Evolutionary conservation across 2,797 vertebrate species (phyloP).

Genomic region (Myotis daubentonii): DNA sequence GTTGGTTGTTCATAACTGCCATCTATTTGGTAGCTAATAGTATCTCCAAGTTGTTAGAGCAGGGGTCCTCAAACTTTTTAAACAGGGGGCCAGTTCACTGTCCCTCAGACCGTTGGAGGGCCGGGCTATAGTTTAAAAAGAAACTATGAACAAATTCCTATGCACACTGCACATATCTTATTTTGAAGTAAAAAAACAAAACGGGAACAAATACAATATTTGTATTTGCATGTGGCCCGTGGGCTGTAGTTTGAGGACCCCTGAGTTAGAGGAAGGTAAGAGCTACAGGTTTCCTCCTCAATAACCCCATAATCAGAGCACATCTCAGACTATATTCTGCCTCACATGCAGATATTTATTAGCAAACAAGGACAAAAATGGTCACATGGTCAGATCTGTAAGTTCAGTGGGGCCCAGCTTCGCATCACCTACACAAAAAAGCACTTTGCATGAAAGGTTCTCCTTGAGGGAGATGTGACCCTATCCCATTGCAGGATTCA

Average conservation of each 20-base stretch:
- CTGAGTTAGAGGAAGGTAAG: background rate
- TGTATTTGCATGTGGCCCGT: too few species aligned
- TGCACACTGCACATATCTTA: too few species aligned
- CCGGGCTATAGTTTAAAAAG: too few species aligned
- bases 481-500: background rate
- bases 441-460: background rate
- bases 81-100: too few species aligned
- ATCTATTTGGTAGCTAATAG: background rate
- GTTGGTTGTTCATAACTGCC: background rate
- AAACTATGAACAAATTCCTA: too few species aligned
- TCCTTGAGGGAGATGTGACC: background rate
- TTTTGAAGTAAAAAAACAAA: too few species aligned
- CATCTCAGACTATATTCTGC: background rate
- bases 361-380: background rate
- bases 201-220: too few species aligned
- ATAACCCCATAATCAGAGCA: background rate
- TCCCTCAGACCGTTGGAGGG: too few species aligned
- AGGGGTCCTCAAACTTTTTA: too few species aligned
- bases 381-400: background rate
- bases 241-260: too few species aligned
- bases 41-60: background rate
- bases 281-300: background rate
- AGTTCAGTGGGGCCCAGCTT: background rate
- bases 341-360: background rate
- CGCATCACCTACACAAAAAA: background rate